Evolutionary conservation across 2,113 vertebrate species (phyloP), one percentile per base, ranked within the genome.

Genomic region (Corythornis cristatus): DNA sequence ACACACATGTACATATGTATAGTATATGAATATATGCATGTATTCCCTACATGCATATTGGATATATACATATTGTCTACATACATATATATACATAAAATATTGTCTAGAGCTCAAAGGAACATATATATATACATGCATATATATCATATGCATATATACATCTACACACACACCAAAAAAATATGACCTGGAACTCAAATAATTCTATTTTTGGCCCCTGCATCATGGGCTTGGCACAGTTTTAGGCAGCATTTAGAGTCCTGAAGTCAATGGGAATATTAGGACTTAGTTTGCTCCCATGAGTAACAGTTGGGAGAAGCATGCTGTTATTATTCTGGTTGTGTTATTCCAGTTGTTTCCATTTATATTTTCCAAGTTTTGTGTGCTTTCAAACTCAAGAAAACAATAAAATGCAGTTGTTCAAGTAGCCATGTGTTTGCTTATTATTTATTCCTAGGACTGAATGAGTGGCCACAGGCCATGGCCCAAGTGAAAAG

Each of bases 381-480:
- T 56, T 37, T 91, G 28, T 45, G 16, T 84, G 40, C 50, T 90
- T 84, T 79, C 58, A 87, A 72, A 90, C 58, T 66, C 22, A 88
- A 92, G 18, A 22, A 86, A 94, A 88, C 14, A 97, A 94, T 97
- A 96, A 96, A 97, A 42, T 66, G 43, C 23, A 58, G 57, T 54
- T 76, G 78, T 54, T 84, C 37, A 85, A 87, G 67, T 43, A 26
- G 8, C 15, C 28, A 7, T 22, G 19, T n/a, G 48, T 83, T 88
- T 40, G 31, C 25, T 75, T 78, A 6, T 60, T 60, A 22, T 70
- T 79, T 73, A 48, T 89, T 93, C 18, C 57, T 66, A 37, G 5
- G 3, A 65, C 11, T 70, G 18, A 66, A 84, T 70, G 6, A 11
- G 45, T 54, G 51, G 17, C 54, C 54, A 7, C 23, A 31, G 31